Percentiles rank a stretch among this genome's conserved stretches.
These are phyloP conservation scores for Drosophila ananassae DNA, from an alignment of 1,140 invertebrate genomes.

Conservation along the genomic window DNA sequence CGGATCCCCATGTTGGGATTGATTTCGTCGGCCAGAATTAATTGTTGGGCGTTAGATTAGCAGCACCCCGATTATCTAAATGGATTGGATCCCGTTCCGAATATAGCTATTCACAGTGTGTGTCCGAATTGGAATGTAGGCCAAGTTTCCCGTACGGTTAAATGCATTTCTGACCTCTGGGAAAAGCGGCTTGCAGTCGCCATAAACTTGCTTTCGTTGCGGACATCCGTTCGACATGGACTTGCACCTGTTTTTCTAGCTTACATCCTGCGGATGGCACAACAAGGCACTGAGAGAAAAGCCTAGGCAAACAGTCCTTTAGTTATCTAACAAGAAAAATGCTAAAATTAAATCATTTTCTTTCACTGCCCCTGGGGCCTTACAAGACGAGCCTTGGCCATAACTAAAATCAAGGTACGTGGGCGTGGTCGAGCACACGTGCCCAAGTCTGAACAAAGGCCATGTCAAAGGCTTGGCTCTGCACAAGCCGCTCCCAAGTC, in stretches of 20 bases:
- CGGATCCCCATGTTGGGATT: constrained; percentile 11
- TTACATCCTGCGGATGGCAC: constrained; percentile 27
- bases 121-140: constrained; percentile 31
- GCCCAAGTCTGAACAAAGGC: constrained; percentile 21
- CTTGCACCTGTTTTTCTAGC: constrained; percentile 23
- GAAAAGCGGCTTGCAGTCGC: constrained; percentile 34
- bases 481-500: constrained; percentile 58
- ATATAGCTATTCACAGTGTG: constrained; percentile 27
- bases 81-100: constrained; percentile 17
- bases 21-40: constrained; percentile 9
- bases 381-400: constrained; percentile 31
- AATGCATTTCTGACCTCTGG: constrained; percentile 19
- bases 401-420: constrained; percentile 33
- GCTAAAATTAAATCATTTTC: constrained; percentile 3
- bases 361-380: constrained; percentile 4
- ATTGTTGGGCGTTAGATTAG: constrained; percentile 26
- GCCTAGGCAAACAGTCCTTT: neutral
- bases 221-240: constrained; percentile 50
- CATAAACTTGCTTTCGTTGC: constrained; percentile 35
- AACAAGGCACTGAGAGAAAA: constrained; percentile 19
- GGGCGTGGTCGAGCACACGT: constrained; percentile 52
- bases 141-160: constrained; percentile 24
- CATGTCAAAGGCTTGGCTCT: constrained; percentile 66
- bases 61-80: constrained; percentile 8
- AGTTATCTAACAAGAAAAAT: neutral